A percentile compares a stretch with the other conserved stretches of the same genome.
phyloP scores from a whole-genome alignment of 1,140 invertebrate species.

The Phenacoccus solenopsis region DNA sequence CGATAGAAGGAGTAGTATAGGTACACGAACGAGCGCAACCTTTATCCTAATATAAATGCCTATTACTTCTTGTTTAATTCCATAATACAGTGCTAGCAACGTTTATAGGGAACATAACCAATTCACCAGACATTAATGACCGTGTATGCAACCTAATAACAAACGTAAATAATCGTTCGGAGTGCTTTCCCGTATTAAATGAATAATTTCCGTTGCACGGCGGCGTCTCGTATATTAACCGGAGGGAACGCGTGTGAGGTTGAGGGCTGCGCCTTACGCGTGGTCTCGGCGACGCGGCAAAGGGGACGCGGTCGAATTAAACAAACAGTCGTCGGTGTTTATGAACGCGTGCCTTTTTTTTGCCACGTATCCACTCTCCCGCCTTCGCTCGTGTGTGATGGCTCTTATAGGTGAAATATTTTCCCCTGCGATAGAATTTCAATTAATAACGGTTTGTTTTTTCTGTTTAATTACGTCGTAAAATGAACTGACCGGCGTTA shows the following conservation, averaged over 20 bases:
- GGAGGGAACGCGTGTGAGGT: not conserved
- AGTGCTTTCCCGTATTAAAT: conserved; percentile 1
- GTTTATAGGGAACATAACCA: conserved; percentile 1
- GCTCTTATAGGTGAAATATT: not conserved
- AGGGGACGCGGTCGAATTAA: not conserved
- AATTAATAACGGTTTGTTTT: not conserved
- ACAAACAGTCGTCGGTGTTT: not conserved
- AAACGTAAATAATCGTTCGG: conserved; percentile 1
- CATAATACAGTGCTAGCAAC: conserved; percentile 2
- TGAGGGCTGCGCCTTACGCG: not conserved
- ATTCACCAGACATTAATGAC: conserved; percentile 1
- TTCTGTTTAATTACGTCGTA: not conserved
- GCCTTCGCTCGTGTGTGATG: too few species aligned
- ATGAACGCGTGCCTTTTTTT: not conserved
- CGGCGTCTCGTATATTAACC: not conserved
- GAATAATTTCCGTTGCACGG: not conserved
- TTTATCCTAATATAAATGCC: conserved; percentile 3
- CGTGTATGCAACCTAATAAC: conserved; percentile 1
- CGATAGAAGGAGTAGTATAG: not conserved
- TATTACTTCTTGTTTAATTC: conserved; percentile 3
- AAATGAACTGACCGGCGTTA: too few species aligned
- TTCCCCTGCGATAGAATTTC: not conserved
- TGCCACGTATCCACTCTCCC: not conserved
- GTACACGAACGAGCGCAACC: not conserved
- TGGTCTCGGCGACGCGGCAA: not conserved